Evolutionary conservation across 2,888 invertebrate species (phyloP), one percentile per base, ranked within the genome.

Genomic region (Hydropsyche betteni): DNA sequence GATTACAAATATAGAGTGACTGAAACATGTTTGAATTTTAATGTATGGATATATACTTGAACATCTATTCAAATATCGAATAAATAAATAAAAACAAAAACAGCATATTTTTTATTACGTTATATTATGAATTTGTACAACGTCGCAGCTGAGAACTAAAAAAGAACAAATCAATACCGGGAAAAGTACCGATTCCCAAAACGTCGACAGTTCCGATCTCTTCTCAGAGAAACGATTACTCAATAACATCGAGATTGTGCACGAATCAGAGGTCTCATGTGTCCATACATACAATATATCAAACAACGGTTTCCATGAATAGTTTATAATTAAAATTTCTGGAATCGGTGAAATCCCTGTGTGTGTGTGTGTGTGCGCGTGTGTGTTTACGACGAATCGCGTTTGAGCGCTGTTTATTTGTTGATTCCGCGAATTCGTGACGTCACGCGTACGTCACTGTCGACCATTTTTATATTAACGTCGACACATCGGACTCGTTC

Each of bases 381-480:
- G 36, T 34, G 34, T 64, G 64, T 64, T 36, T 64, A 58, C 24
- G 50, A 52, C 72, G 72, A 6, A 58, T 58, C 72, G 16, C 8
- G 52, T 55, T 58, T 16, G n/a, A 38, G 14, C 64, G 64, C 24
- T 58, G 72, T 72, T 72, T 61, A 55, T 36, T 55, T 44, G 58
- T n/a, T 36, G 58, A 24, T 72, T 72, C 72, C 38, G 33, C 36
- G 72, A 72, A 72, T 24, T 24, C 8, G 58, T 72, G 72, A 72
- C 72, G 72, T 72, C 72, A 72, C 44, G 44, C 44, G 44, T 24
- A 55, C 70, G 70, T 70, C 70, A 53, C 33, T 70, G 69, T 69
- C 69, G 69, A 14, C 24, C 14, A n/a, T 51, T 69, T 69, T 36
- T 51, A n/a, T n/a, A 2, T 51, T 51, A 51, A 24, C 10, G 44